Base-by-base conservation (phyloP, 2,888 invertebrate genomes). In the Odontothrips loti region DNA sequence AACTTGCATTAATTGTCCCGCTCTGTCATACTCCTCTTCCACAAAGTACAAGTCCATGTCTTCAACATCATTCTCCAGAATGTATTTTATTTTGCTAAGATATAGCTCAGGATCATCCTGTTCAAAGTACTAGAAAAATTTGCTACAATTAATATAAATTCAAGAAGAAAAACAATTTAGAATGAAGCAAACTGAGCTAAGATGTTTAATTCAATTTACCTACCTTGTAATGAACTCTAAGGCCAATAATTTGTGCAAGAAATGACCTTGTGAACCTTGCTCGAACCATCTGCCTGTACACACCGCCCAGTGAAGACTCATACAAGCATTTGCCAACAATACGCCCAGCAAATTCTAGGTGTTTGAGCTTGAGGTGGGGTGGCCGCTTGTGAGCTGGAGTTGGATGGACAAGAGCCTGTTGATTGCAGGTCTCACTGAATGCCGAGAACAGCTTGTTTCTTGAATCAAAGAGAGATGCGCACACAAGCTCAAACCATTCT, bases 61-160 rank as follows among this genome's bases (percentile, higher is more conserved):
- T 81, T 93, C 93, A 83, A 97, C 92, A 88, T 96, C 95, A 83
- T 97, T 95, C 85, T 97, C 96, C 84, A 96, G 88, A 83, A 98
- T 93, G 87, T 96, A 97, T 87, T 96, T 96, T 79, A 97, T 93
- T 89, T 97, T 97, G n/a, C 94, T 93, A 83, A 96, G 89, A 88
- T 96, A 97, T 82, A 97, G 89, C 88, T 97, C 97, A 0, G 97
- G 97, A 88, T 97, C 97, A 86, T 98, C 97, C 88, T 96, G 96
- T 87, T 97, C 97, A 88, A 97, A 97, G 87, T 97, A 96, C 94
- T 96, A 87, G 1, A 87, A 87, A 82, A 80, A 83, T 82, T 80
- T 48, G 81, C 34, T 15, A 48, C 20, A 82, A 12, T 48, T 79
- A 51, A 23, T 58, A 29, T 27, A 2, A 79, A 47, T 15, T 75